Base-by-base conservation (phyloP, 2,113 vertebrate genomes). In the Chelonoidis abingdonii region DNA sequence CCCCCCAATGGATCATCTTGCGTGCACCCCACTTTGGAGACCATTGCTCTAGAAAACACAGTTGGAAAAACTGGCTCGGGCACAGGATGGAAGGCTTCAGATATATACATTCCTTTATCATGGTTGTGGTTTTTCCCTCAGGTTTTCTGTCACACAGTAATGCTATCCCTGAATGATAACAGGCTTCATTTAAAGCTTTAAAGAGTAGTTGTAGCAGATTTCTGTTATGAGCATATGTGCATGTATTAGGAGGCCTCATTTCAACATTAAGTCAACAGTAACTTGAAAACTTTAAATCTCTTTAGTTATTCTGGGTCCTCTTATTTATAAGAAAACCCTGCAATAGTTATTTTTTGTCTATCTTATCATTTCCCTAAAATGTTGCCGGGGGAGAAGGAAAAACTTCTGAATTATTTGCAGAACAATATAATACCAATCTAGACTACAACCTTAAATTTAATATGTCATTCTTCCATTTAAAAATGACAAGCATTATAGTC, bases 381-480 rank as follows among this genome's bases (percentile, higher is more conserved):
- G 0, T 0, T 29, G 4, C 1, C 3, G 56, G 10, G n/a, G 16
- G n/a, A 81, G 49, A 44, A 31, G 35, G 19, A 81, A 53, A 38
- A 92, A 16, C 56, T 83, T 25, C 8, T 0, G 38, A 82, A 38
- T 9, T 22, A 10, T 35, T 52, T 44, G 16, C 3, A 8, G 38
- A 4, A 0, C 27, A 72, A 1, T 14, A 1, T 11, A 5, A 17
- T 0, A 1, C n/a, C 52, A 16, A 1, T 5, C 25, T 8, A 44
- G 56, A 8, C 44, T 22, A 29, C 27, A 24, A 0, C 6, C 1
- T 12, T 5, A 0, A 0, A 0, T 41, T 62, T 1, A 1, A 53
- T 17, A 2, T 86, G 59, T 25, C 5, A 1, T 56, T 21, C n/a
- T 24, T 53, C 80, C 52, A 53, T 53, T 25, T 76, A 76, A 24